Percentiles rank a stretch among this genome's conserved stretches.
These are phyloP conservation scores for Tarsius wallacei DNA, from an alignment of 2,797 vertebrate species.

Conservation along the genomic window DNA sequence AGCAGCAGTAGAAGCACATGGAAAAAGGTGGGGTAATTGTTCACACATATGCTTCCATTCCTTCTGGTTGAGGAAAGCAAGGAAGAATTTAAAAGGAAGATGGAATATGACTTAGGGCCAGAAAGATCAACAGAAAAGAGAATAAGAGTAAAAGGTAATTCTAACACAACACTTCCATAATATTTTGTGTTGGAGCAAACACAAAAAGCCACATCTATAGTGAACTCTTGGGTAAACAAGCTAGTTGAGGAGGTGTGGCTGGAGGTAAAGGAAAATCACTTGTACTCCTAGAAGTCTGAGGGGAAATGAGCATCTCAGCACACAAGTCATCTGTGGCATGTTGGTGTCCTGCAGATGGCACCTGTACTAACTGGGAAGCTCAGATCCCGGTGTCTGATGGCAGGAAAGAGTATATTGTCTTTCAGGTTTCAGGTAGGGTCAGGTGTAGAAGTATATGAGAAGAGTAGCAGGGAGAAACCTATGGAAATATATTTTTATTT, in stretches of 20 bases:
- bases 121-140: neutral
- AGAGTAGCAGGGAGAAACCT: neutral
- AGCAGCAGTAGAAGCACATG: neutral
- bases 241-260: neutral
- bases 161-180: neutral
- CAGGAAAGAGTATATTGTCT: neutral
- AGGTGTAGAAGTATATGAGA: neutral
- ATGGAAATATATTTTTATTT: slow-evolving; percentile 3
- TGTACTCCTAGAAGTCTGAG: neutral
- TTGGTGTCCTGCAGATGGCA: neutral
- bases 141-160: neutral
- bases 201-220: neutral
- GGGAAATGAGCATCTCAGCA: neutral
- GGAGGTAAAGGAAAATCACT: neutral
- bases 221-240: neutral
- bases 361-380: neutral
- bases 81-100: neutral
- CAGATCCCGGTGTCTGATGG: neutral
- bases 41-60: neutral
- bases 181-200: neutral
- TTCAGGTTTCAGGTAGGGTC: neutral
- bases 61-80: neutral
- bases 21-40: neutral
- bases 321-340: neutral
- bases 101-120: neutral